A percentile compares a stretch with the other conserved stretches of the same genome.
Conservation (phyloP, 2,888 invertebrate genomes). For the Eupithecia exiguata region DNA sequence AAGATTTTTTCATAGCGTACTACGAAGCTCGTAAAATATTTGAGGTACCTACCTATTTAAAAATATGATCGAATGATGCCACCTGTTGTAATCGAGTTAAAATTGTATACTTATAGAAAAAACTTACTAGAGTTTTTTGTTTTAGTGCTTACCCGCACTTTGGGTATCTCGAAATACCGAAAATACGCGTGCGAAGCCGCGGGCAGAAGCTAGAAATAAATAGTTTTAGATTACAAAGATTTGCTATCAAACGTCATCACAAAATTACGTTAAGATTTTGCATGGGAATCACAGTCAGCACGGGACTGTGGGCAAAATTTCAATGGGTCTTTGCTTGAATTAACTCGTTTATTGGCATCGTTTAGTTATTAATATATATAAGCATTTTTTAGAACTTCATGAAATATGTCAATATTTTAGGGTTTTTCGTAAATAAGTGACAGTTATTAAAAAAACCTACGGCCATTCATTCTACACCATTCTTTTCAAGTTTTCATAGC, state of each 20-base stretch:
- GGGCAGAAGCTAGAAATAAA: too few relatives aligned
- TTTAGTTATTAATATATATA: too few relatives aligned
- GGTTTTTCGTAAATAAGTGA: too few relatives aligned
- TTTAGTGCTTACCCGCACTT: too few relatives aligned
- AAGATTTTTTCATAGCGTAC: slow-evolving; percentile 49
- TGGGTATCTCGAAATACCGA: too few relatives aligned
- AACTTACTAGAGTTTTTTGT: too few relatives aligned
- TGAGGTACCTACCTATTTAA: slow-evolving; percentile 27
- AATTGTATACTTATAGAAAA: too few relatives aligned
- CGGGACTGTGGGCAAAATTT: too few relatives aligned
- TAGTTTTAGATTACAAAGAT: neutral
- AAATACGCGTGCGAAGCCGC: too few relatives aligned
- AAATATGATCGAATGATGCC: slow-evolving; percentile 33
- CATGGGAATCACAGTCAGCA: too few relatives aligned
- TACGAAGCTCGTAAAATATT: slow-evolving; percentile 51
- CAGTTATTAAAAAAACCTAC: neutral
- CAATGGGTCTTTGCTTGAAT: neutral
- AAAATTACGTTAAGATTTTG: neutral
- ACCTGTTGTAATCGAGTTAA: slow-evolving; percentile 29
- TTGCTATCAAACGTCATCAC: neutral
- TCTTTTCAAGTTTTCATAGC: neutral
- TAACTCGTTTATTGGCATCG: neutral
- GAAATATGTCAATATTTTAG: too few relatives aligned
- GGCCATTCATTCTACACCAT: neutral
- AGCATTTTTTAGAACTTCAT: too few relatives aligned